Evolutionary conservation across 2,888 invertebrate species (phyloP).

Genomic region (Alitta virens): DNA sequence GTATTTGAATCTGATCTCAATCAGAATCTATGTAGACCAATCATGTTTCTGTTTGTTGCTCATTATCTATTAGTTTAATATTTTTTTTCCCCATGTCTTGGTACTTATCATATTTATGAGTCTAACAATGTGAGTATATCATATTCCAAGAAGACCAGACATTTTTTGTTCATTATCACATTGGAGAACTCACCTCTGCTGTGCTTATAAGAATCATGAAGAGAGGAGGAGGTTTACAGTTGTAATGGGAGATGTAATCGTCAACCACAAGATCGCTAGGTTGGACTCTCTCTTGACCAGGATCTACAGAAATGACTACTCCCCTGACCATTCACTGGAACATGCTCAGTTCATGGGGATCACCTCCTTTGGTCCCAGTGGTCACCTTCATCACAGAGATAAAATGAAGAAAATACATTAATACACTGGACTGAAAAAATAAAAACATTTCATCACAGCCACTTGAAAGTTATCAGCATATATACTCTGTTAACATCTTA

Average conservation of each 20-base stretch:
- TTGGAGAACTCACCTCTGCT: slow-evolving; percentile 78
- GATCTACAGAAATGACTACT: slow-evolving; percentile 57
- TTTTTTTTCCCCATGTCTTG: no score
- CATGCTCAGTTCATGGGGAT: slow-evolving; percentile 27
- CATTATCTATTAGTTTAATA: no score
- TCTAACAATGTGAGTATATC: no score
- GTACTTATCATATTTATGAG: no score
- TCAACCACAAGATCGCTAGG: slow-evolving; percentile 55
- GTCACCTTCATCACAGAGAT: slow-evolving; percentile 1
- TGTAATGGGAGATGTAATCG: slow-evolving; percentile 86
- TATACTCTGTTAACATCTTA: no score
- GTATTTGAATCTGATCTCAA: no score
- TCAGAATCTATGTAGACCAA: no score
- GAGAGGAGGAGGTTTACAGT: slow-evolving; percentile 84
- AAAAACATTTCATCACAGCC: no score
- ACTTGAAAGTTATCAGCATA: background rate
- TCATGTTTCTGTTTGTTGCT: no score
- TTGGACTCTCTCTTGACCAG: slow-evolving; percentile 34
- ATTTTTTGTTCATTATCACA: no score
- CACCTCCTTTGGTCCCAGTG: background rate
- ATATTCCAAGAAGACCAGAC: no score
- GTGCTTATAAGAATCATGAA: slow-evolving; percentile 88
- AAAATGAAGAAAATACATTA: background rate
- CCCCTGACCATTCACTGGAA: slow-evolving; percentile 32
- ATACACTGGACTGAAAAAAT: background rate